A percentile compares a stretch with the other conserved stretches of the same genome.
Evolutionary conservation across 1,140 invertebrate species (phyloP).

Genomic region (Bombus cullumanus): DNA sequence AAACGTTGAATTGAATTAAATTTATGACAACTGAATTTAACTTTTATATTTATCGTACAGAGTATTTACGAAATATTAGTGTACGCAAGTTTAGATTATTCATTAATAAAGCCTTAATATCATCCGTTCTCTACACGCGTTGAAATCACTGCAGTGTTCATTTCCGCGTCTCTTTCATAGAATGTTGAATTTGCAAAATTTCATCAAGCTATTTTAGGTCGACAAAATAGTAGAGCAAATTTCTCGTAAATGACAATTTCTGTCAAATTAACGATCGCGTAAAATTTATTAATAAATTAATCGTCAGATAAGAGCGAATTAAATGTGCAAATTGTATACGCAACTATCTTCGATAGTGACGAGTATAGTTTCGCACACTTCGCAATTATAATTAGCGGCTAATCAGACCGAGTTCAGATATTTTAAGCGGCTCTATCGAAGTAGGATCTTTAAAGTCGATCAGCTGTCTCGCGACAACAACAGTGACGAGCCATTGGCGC

Average conservation of each 20-base stretch:
- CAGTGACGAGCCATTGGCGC: background rate
- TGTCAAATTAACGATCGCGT: slow-evolving; percentile 46
- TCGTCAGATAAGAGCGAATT: slow-evolving; percentile 28
- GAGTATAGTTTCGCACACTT: slow-evolving; percentile 6
- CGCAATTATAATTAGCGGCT: slow-evolving; percentile 74
- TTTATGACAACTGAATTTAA: background rate
- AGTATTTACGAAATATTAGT: background rate
- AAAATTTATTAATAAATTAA: slow-evolving; percentile 36
- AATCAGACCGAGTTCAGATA: slow-evolving; percentile 69
- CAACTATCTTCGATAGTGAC: slow-evolving; percentile 24
- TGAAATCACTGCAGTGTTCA: slow-evolving; percentile 16
- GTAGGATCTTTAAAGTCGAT: slow-evolving; percentile 56
- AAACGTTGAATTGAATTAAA: background rate
- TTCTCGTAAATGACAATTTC: slow-evolving; percentile 25
- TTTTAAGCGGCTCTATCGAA: slow-evolving; percentile 58
- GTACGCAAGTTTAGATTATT: background rate
- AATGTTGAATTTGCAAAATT: background rate
- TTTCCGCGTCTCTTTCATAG: background rate
- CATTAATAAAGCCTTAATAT: background rate
- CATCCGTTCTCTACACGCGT: background rate
- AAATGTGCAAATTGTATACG: slow-evolving; percentile 33
- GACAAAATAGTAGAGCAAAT: slow-evolving; percentile 9
- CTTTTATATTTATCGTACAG: background rate
- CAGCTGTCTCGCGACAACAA: slow-evolving; percentile 51
- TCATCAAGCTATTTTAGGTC: background rate